Evolutionary conservation across 2,888 invertebrate species (phyloP).

Genomic region (Anorthoa munda): DNA sequence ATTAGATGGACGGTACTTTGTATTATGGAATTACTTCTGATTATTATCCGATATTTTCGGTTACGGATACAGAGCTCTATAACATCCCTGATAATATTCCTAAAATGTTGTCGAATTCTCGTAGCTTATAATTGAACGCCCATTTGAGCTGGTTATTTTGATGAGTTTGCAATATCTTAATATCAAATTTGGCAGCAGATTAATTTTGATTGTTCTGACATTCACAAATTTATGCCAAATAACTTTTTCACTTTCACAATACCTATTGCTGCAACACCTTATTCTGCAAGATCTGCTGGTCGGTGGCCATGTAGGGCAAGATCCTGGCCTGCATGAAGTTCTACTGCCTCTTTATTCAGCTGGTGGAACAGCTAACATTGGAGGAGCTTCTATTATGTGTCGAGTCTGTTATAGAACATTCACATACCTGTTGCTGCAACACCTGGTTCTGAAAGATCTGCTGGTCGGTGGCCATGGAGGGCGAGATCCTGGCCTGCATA

Average conservation of each 20-base stretch:
- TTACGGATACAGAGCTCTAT: too few species aligned
- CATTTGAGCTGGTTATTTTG: too few species aligned
- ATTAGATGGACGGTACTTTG: too few species aligned
- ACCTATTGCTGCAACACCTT: constrained; percentile 82
- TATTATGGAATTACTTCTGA: too few species aligned
- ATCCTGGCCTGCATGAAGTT: constrained; percentile 90
- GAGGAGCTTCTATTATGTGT: constrained; percentile 85
- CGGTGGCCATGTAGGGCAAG: constrained; percentile 78
- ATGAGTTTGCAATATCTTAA: too few species aligned
- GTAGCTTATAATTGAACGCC: too few species aligned
- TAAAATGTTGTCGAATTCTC: too few species aligned
- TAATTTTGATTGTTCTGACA: too few species aligned
- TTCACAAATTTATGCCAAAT: too few species aligned
- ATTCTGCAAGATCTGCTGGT: constrained; percentile 82
- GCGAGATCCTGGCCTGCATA: constrained; percentile 89
- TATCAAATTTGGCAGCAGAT: too few species aligned
- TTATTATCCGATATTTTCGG: too few species aligned
- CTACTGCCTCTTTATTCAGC: constrained; percentile 89
- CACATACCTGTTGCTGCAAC: constrained; percentile 79
- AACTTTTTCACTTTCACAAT: constrained; percentile 31
- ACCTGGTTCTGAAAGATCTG: constrained; percentile 82
- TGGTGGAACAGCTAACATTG: constrained; percentile 90
- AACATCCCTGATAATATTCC: too few species aligned
- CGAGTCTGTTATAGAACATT: constrained; percentile 74
- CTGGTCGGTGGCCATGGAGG: constrained; percentile 76